Conservation (phyloP, 1,140 invertebrate genomes). For the Aphaenogaster floridana region DNA sequence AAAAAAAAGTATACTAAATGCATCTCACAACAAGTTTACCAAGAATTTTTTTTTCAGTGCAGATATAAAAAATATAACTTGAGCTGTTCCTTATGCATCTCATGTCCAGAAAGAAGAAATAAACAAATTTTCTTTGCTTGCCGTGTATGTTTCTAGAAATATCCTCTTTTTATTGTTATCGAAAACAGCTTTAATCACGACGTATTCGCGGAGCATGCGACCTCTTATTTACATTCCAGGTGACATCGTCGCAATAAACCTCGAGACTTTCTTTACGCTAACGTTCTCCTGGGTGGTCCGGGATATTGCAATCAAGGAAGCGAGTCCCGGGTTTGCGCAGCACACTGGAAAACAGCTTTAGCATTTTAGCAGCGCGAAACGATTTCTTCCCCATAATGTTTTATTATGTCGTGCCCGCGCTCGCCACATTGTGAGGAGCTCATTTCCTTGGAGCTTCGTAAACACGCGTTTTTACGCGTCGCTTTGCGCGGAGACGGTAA, state of each 20-base stretch:
- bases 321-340: neutral
- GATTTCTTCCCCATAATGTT: conserved; percentile 34
- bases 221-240: neutral
- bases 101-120: neutral
- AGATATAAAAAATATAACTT: neutral
- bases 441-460: conserved; percentile 33
- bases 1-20: no score
- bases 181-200: conserved; percentile 1
- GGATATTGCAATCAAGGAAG: conserved; percentile 26
- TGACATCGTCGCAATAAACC: conserved; percentile 26
- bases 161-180: neutral
- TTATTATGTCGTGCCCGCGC: conserved; percentile 29
- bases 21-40: no score
- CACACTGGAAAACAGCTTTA: conserved; percentile 18
- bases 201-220: neutral
- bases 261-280: conserved; percentile 24
- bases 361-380: conserved; percentile 28
- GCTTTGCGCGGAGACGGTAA: conserved; percentile 12
- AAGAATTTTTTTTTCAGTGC: no score
- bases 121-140: neutral
- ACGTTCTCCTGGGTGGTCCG: neutral
- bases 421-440: conserved; percentile 22
- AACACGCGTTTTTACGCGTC: conserved; percentile 20
- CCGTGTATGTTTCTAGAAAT: neutral
- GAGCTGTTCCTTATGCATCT: neutral